Evolutionary conservation across 2,888 invertebrate species (phyloP).

Genomic region (Ormyrus rosae): DNA sequence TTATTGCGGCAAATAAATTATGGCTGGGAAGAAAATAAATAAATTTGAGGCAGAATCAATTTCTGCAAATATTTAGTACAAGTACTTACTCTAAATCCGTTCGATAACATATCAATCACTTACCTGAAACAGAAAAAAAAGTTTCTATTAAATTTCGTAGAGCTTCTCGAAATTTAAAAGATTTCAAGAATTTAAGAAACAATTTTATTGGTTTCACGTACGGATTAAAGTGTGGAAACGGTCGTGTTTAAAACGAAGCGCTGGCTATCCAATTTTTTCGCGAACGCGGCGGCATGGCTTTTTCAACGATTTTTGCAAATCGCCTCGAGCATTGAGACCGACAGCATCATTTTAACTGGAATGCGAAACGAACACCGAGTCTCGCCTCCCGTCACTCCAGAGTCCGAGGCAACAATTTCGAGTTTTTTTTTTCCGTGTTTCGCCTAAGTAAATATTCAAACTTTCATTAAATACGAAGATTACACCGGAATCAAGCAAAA

Average conservation of each 20-base stretch:
- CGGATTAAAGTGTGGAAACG: constrained; percentile 6
- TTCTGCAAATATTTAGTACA: too few species aligned
- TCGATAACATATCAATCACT: not conserved
- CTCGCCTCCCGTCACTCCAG: constrained; percentile 45
- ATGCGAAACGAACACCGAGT: constrained; percentile 48
- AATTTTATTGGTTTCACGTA: constrained; percentile 19
- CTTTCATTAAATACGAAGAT: constrained; percentile 30
- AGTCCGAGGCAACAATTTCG: constrained; percentile 47
- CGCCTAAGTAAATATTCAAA: constrained; percentile 39
- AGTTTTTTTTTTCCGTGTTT: not conserved
- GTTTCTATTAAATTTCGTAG: not conserved
- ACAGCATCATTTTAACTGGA: constrained; percentile 55
- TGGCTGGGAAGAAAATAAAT: too few species aligned
- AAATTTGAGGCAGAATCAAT: too few species aligned
- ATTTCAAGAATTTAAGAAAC: not conserved
- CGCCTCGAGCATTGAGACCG: constrained; percentile 51
- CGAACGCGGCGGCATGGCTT: constrained; percentile 20
- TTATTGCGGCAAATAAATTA: too few species aligned
- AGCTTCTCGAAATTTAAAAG: not conserved
- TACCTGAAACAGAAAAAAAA: constrained; percentile 27
- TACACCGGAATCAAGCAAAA: not conserved
- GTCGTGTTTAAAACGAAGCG: constrained; percentile 27
- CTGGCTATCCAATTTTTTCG: constrained; percentile 37
- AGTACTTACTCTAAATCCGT: too few species aligned
- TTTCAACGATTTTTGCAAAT: constrained; percentile 54